Percentiles rank a stretch among this genome's conserved stretches.
Conservation (phyloP, 2,797 vertebrate species). For the Morus bassanus region DNA sequence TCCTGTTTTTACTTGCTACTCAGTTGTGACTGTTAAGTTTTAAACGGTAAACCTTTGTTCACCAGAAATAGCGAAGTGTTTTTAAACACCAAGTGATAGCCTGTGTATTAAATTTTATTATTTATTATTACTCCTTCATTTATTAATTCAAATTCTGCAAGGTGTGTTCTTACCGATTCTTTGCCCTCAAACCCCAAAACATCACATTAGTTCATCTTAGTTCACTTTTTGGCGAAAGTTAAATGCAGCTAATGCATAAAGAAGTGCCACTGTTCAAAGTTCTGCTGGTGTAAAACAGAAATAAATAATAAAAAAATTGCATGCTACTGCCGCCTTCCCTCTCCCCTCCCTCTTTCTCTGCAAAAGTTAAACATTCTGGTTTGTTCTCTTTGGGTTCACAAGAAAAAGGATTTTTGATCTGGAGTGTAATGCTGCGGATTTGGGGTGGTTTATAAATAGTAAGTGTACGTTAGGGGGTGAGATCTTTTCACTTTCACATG, state of each 20-base stretch:
- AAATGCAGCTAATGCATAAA: neutral
- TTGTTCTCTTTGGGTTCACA: neutral
- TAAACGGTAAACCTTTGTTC: constrained; percentile 45
- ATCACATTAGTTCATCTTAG: neutral
- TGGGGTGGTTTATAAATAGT: neutral
- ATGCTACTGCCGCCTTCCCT: neutral
- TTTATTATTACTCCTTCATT: neutral
- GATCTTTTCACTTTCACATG: neutral
- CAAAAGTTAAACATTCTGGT: neutral
- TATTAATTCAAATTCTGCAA: neutral
- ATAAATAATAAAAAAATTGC: neutral
- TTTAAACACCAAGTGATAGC: neutral
- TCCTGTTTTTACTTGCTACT: constrained; percentile 62
- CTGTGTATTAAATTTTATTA: neutral
- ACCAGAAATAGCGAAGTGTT: constrained; percentile 42
- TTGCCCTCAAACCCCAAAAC: neutral
- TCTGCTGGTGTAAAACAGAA: neutral
- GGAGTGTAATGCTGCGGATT: neutral
- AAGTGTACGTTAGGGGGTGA: neutral
- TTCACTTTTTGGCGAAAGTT: neutral
- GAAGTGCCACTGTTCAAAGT: neutral
- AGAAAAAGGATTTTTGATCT: neutral
- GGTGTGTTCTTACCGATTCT: neutral
- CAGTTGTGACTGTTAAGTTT: constrained; percentile 55
- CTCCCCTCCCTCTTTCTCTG: neutral